These are phyloP conservation scores for Orchesella flavescens DNA, from an alignment of 2,888 invertebrate species.

Conservation along the genomic window DNA sequence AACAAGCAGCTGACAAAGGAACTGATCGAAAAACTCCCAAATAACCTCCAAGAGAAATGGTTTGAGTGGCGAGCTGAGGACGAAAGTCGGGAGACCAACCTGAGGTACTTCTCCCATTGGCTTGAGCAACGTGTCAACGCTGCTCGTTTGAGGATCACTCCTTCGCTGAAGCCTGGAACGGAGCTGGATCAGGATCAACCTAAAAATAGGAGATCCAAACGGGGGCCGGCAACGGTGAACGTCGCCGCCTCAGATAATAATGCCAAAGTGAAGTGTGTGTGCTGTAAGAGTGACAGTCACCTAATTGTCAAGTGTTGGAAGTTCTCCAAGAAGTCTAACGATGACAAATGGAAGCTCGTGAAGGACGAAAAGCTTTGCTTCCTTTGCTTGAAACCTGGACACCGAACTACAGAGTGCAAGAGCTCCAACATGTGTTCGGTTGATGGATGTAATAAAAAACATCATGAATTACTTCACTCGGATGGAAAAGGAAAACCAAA, in stretches of 20 bases:
- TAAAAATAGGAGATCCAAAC: neutral
- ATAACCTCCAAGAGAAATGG: neutral
- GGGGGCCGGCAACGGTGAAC: neutral
- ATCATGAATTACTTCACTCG: neutral
- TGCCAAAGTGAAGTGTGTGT: neutral
- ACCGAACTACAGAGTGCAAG: neutral
- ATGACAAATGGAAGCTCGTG: conserved; percentile 15
- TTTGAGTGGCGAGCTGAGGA: neutral
- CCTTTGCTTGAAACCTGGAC: neutral
- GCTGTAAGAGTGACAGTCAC: neutral
- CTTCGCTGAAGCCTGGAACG: too few relatives aligned
- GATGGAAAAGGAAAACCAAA: neutral
- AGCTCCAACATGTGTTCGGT: neutral
- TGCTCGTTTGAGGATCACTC: neutral
- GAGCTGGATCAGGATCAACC: neutral
- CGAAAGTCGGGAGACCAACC: neutral
- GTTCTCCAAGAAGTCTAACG: neutral
- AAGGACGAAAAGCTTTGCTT: neutral
- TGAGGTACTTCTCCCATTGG: neutral
- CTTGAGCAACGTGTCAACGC: neutral
- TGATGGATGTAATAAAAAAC: neutral
- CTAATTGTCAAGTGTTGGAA: neutral
- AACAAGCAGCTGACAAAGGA: neutral
- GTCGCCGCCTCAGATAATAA: neutral
- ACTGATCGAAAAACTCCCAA: conserved; percentile 4